Evolutionary conservation across 2,113 vertebrate species (phyloP).

Genomic region (Melanostigma gelatinosum): DNA sequence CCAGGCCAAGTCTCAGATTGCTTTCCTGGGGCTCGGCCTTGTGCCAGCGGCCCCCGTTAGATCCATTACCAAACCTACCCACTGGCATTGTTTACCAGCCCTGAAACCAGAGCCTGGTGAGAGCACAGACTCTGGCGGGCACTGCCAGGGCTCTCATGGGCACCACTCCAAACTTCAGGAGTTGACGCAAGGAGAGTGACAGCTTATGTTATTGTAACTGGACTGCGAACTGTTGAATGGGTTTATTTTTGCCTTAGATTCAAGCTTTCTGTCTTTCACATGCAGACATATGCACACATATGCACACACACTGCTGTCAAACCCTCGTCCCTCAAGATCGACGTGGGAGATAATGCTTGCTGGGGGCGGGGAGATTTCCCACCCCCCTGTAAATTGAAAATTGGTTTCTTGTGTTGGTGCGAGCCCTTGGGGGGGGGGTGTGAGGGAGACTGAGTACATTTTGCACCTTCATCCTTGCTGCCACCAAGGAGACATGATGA

Average conservation of each 20-base stretch:
- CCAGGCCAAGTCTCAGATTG: constrained; percentile 56
- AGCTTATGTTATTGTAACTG: constrained; percentile 51
- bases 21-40: constrained; percentile 64
- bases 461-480: constrained; percentile 63
- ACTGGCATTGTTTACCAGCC: constrained; percentile 81
- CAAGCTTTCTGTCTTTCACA: constrained; percentile 12
- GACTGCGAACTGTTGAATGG: constrained; percentile 43
- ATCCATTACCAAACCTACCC: constrained; percentile 83
- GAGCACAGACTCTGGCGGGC: constrained; percentile 61
- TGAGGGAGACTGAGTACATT: constrained; percentile 60
- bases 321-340: constrained; percentile 61
- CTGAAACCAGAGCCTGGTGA: constrained; percentile 81
- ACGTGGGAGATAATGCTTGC: constrained; percentile 68
- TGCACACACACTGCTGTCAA: constrained; percentile 58
- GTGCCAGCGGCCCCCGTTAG: constrained; percentile 75
- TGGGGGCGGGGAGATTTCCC: constrained; percentile 81
- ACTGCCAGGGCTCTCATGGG: constrained; percentile 73
- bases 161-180: constrained; percentile 41
- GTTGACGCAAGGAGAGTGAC: constrained; percentile 41
- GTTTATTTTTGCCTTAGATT: constrained; percentile 12
- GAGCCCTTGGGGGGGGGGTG: too few relatives aligned
- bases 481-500: constrained; percentile 53
- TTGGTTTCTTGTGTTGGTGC: constrained; percentile 76
- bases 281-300: constrained; percentile 25
- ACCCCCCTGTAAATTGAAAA: constrained; percentile 87